Evolutionary conservation across 2,113 vertebrate species (phyloP).

Genomic region (Elaphurus davidianus): DNA sequence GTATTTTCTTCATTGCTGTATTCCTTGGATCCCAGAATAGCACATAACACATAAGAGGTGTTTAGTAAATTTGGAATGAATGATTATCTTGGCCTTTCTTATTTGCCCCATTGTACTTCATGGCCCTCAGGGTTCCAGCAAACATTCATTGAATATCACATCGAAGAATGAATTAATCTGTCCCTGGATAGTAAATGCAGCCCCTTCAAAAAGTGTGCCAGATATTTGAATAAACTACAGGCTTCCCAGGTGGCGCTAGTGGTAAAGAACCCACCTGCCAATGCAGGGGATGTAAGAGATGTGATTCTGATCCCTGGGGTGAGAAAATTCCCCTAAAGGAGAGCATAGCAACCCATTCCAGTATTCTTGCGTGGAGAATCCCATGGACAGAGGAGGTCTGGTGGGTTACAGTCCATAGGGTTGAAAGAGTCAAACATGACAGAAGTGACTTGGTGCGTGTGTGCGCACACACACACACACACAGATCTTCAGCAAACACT

Average conservation of each 20-base stretch:
- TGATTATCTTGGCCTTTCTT: not conserved
- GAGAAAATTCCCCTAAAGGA: not conserved
- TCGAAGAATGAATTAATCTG: not conserved
- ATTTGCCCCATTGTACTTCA: not conserved
- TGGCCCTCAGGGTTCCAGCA: not conserved
- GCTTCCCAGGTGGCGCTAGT: not conserved
- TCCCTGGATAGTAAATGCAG: not conserved
- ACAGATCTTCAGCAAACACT: not conserved
- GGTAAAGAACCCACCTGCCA: not conserved
- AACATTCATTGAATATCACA: not conserved
- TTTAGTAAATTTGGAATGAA: not conserved
- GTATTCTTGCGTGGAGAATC: not conserved
- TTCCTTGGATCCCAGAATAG: not conserved
- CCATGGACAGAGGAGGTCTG: not conserved
- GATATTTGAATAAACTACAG: not conserved
- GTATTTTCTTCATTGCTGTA: not conserved
- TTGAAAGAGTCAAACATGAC: not conserved
- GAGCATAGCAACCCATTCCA: not conserved
- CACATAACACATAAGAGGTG: not conserved
- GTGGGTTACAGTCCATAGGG: not conserved
- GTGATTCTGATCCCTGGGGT: not conserved
- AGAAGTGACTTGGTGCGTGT: not conserved
- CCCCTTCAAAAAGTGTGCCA: not conserved
- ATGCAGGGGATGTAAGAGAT: not conserved
- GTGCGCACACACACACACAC: accelerated